Evolutionary conservation across 2,797 vertebrate species (phyloP), one percentile per base, ranked within the genome.

Genomic region (Esox masquinongy): DNA sequence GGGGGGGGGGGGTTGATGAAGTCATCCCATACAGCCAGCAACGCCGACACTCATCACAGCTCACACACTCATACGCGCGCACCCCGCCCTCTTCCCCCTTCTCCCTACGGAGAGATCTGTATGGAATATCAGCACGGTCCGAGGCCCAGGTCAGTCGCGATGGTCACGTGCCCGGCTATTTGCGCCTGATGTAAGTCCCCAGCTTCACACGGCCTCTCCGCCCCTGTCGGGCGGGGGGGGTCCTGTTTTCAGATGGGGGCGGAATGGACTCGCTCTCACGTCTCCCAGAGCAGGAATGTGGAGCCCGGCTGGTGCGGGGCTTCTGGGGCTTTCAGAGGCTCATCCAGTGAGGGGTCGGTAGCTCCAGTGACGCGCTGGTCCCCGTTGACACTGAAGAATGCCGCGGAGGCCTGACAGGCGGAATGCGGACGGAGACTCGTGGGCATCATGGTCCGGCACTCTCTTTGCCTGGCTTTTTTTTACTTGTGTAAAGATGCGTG

Each of bases 101-200:
- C 59, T 61, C 85, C 85, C 89, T 90, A 86, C 75, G 87, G 83
- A 72, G 73, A 84, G 85, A 87, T 89, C 75, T 86, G 19, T 47
- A 61, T 74, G 61, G 82, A 84, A 53, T 79, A 67, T 83, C 76
- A 77, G 83, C 66, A 74, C 43, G 82, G 90, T 90, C 87, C 86
- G 84, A 72, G 80, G 73, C 82, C 8, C 8, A 26, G 8, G 89
- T 80, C 87, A 86, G 83, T 81, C 87, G 75, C 81, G 79, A 79
- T 22, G 36, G 84, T 89, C 88, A 86, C 83, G 85, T 75, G 82
- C 36, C 15, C 77, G 50, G 79, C 88, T 92, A 90, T 92, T 92
- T 89, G 83, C 77, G 86, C 85, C 79, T n/a, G 77, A 83, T 82
- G 87, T 86, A 77, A 80, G 85, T 66, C 72, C 64, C 73, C 82